Base-by-base conservation (phyloP, 2,113 vertebrate species). In the Toxostoma redivivum region DNA sequence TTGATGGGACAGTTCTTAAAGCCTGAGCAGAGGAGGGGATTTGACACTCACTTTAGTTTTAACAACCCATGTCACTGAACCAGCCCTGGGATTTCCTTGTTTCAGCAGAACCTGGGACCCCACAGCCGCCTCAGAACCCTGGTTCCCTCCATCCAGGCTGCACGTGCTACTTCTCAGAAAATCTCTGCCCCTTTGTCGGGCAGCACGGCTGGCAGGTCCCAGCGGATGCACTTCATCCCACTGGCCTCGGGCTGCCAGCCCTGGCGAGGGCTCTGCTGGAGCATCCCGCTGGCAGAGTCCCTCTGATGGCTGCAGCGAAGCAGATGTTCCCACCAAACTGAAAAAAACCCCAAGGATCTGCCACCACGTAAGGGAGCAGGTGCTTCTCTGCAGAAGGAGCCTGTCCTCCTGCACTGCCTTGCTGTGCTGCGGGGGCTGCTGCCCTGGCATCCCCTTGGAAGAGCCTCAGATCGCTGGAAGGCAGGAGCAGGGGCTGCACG, bases 321-420 rank as follows among this genome's bases (percentile, higher is more conserved):
- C 74, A 62, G 38, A 51, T 38, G 42, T 35, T 83, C 64, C 72
- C 82, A 53, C 69, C 0, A 25, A 69, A 62, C 54, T 33, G 7
- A 57, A 53, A 73, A 60, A 50, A 28, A 28, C 9, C 87, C 96
- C 95, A 97, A 97, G 98, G 98, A 98, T 98, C 98, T 98, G 98
- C 98, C 97, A 88, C 84, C 62, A 45, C 48, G 4, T 11, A 17
- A 66, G 97, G 96, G 95, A 98, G 95, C 98, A 98, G 98, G 98
- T 98, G 98, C 96, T 98, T 96, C 97, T 97, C 96, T 97, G 98
- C 97, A 97, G 69, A 50, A n/a, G 74, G 74, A 96, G 91, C 78
- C 70, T 28, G 1, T 84, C 73, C 90, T 76, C 21, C 45, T 1
- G 12, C 70, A 3, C 30, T 2, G 7, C 42, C 30, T 5, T 1